Evolutionary conservation across 2,888 invertebrate genomes (phyloP).

Genomic region (Theodoxus fluviatilis): DNA sequence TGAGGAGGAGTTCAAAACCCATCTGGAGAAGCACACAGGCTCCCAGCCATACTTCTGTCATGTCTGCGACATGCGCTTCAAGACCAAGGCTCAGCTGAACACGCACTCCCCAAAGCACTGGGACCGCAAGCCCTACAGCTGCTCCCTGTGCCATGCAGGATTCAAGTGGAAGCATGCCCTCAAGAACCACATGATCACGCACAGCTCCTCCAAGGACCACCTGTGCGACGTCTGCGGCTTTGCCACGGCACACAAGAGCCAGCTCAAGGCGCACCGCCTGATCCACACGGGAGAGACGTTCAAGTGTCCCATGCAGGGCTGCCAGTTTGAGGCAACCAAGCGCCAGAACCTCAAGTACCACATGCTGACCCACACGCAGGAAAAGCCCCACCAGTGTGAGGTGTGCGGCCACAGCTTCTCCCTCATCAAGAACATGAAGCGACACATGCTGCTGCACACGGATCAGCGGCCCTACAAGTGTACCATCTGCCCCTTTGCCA

Average conservation of each 20-base stretch:
- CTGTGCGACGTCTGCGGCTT: conserved; percentile 72
- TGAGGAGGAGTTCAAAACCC: conserved; percentile 56
- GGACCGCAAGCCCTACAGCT: conserved; percentile 69
- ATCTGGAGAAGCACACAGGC: conserved; percentile 67
- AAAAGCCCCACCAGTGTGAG: conserved; percentile 71
- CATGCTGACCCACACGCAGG: conserved; percentile 69
- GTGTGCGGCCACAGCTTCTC: conserved; percentile 71
- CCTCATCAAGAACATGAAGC: conserved; percentile 69
- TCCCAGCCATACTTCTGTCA: conserved; percentile 69
- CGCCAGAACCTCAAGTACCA: conserved; percentile 70
- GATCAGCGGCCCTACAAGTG: conserved; percentile 63
- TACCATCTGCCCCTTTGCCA: conserved; percentile 66
- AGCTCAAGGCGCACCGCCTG: conserved; percentile 69
- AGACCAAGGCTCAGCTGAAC: conserved; percentile 67
- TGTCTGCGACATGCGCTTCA: conserved; percentile 69
- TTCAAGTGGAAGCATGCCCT: conserved; percentile 73
- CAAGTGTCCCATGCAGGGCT: conserved; percentile 68
- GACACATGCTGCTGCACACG: conserved; percentile 64
- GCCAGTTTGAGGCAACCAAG: conserved; percentile 67
- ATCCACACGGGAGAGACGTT: conserved; percentile 69
- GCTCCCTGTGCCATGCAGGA: conserved; percentile 68
- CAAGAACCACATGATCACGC: conserved; percentile 64
- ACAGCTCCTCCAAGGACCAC: conserved; percentile 70
- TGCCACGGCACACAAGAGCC: conserved; percentile 70
- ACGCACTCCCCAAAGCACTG: conserved; percentile 71